phyloP scores from a whole-genome alignment of 2,797 vertebrate genomes.

The Pagetopsis macropterus region DNA sequence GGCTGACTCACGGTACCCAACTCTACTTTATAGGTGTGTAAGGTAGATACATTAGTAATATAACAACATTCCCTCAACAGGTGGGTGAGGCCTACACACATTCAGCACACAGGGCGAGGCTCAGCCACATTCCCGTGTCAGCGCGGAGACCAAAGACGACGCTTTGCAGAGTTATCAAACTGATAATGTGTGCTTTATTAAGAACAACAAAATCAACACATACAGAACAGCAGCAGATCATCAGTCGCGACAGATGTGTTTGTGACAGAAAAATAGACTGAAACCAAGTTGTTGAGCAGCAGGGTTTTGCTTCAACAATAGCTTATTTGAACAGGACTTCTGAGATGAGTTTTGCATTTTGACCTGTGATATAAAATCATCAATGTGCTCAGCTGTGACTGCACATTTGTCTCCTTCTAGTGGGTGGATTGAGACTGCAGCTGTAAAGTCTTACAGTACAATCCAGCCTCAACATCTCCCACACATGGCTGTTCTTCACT shows the following conservation, averaged over 20 bases:
- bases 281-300: slow-evolving; percentile 32
- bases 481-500: not conserved
- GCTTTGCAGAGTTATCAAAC: slow-evolving; percentile 48
- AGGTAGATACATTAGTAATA: slow-evolving; percentile 57
- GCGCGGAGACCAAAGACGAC: slow-evolving; percentile 49
- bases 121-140: slow-evolving; percentile 65
- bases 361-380: slow-evolving; percentile 32
- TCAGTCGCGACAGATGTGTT: slow-evolving; percentile 23
- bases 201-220: slow-evolving; percentile 52
- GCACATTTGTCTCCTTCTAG: slow-evolving; percentile 72
- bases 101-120: slow-evolving; percentile 63
- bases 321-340: slow-evolving; percentile 23
- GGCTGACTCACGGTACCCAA: slow-evolving; percentile 54
- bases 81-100: slow-evolving; percentile 54
- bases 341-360: slow-evolving; percentile 35
- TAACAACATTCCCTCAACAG: slow-evolving; percentile 67
- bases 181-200: slow-evolving; percentile 59
- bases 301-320: slow-evolving; percentile 20
- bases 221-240: slow-evolving; percentile 29
- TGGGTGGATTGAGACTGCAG: slow-evolving; percentile 55
- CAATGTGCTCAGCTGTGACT: slow-evolving; percentile 22
- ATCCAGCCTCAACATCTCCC: not conserved
- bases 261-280: slow-evolving; percentile 22
- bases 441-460: slow-evolving; percentile 7
- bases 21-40: slow-evolving; percentile 55